phyloP scores from a whole-genome alignment of 2,113 vertebrate species.

The Pseudopipra pipra region DNA sequence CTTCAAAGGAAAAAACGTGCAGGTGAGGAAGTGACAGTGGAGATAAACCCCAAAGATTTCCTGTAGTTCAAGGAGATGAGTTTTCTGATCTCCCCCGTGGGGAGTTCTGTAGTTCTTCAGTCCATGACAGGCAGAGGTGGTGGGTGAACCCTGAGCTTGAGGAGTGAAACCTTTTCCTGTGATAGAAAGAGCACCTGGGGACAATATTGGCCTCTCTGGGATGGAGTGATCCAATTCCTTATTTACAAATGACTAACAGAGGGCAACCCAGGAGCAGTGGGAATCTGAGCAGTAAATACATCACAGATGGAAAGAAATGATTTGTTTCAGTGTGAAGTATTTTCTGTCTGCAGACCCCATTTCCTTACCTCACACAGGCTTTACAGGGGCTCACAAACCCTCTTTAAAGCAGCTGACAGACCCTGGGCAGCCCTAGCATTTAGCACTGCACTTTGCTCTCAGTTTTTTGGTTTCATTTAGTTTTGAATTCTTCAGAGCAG shows the following conservation, averaged over 20 bases:
- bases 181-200: background rate
- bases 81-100: background rate
- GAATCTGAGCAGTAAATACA: background rate
- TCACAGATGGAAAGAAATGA: background rate
- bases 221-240: background rate
- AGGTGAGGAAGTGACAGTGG: background rate
- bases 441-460: background rate
- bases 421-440: background rate
- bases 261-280: background rate
- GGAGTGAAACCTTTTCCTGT: background rate
- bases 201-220: background rate
- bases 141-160: background rate
- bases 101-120: background rate
- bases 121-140: background rate
- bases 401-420: background rate
- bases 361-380: background rate
- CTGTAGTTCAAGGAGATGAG: background rate
- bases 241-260: background rate
- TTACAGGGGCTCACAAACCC: background rate
- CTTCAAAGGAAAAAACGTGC: background rate
- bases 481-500: background rate
- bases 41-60: background rate
- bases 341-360: background rate
- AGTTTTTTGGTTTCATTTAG: background rate
- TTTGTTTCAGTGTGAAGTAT: background rate